phyloP scores from a whole-genome alignment of 1,140 invertebrate species.

The Drosophila melanogaster region Release_6_plus_ISO1_MT NT_037436.4:6192501-6193000 shows the following conservation, averaged over 20 bases:
- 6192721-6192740: background rate
- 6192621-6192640: conserved; percentile 99
- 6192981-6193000: conserved; percentile 65
- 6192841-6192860: conserved; percentile 98
- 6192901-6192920: conserved; percentile 16
- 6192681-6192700: conserved; percentile 98
- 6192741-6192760: background rate
- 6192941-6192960: conserved; percentile 27
- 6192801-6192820: conserved; percentile 99
- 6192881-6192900: conserved; percentile 96
- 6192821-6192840: conserved; percentile 99
- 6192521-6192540: conserved; percentile 98
- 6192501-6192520: conserved; percentile 95
- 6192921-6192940: conserved; percentile 33
- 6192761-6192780: conserved; percentile 92
- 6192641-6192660: conserved; percentile 99
- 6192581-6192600: conserved; percentile 99
- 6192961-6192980: conserved; percentile 84
- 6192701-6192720: conserved; percentile 94
- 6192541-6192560: conserved; percentile 98
- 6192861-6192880: conserved; percentile 99
- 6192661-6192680: conserved; percentile 99
- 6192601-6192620: conserved; percentile 99
- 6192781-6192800: conserved; percentile 99
- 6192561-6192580: conserved; percentile 97